Conservation (phyloP, 2,888 invertebrate species). For the Chesias legatella region DNA sequence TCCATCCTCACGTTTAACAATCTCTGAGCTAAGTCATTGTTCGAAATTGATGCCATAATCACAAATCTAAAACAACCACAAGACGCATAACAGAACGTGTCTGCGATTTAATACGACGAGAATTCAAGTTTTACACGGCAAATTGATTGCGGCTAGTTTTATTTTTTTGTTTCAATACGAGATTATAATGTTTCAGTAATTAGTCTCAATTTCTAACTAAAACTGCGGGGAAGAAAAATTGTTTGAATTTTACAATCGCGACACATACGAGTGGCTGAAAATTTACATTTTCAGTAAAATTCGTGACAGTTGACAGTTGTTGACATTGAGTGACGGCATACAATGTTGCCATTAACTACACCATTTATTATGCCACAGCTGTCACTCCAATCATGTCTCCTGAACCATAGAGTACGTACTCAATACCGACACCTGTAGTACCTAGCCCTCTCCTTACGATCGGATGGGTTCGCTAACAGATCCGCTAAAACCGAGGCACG, state of each 20-base stretch:
- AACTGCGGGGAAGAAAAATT: constrained; percentile 10
- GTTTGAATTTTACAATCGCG: constrained; percentile 15
- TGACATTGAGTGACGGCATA: no score
- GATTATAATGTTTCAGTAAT: constrained; percentile 36
- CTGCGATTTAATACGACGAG: constrained; percentile 10
- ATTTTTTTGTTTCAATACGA: constrained; percentile 24
- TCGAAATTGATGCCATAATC: constrained; percentile 67
- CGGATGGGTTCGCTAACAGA: no score
- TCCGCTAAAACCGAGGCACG: no score
- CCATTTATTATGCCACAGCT: no score
- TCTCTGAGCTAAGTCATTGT: constrained; percentile 67
- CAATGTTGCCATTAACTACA: no score
- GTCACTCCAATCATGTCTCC: no score
- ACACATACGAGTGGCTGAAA: no score
- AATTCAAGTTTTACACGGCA: constrained; percentile 1
- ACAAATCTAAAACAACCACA: constrained; percentile 29
- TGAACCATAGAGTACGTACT: no score
- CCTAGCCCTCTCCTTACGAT: no score
- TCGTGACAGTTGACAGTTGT: no score
- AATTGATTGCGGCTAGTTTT: not conserved
- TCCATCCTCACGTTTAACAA: constrained; percentile 60
- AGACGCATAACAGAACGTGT: constrained; percentile 47
- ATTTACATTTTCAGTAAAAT: no score
- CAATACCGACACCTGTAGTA: no score
- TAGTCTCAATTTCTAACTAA: constrained; percentile 29